A percentile compares a stretch with the other conserved stretches of the same genome.
Conservation (phyloP, 2,797 vertebrate genomes). For the Cacajao melanocephalus region DNA sequence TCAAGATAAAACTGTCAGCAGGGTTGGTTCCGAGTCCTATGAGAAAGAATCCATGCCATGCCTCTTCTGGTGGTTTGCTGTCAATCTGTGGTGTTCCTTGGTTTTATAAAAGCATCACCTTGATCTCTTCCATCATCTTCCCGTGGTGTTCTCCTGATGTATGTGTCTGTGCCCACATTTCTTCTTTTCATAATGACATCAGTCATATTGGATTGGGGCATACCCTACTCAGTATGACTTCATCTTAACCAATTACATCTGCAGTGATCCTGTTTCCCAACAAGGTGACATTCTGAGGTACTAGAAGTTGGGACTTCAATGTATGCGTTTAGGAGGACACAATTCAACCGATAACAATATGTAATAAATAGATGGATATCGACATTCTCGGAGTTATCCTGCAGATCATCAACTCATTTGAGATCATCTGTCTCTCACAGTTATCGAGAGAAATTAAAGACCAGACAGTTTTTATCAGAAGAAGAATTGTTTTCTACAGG, state of each 20-base stretch:
- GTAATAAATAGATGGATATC: not conserved
- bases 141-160: not conserved
- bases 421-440: not conserved
- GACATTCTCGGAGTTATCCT: not conserved
- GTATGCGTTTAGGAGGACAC: not conserved
- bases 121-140: not conserved
- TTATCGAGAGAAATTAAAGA: not conserved
- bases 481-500: not conserved
- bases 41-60: not conserved
- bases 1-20: not conserved
- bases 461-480: not conserved
- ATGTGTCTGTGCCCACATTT: not conserved
- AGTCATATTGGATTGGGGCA: not conserved
- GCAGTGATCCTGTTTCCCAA: not conserved
- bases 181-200: not conserved
- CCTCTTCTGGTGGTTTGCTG: not conserved
- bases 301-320: not conserved
- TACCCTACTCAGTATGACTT: not conserved
- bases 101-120: not conserved
- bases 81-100: not conserved
- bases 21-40: not conserved
- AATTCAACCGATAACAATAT: not conserved
- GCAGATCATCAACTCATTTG: not conserved
- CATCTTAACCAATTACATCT: not conserved
- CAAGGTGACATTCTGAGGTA: not conserved